Base-by-base conservation (phyloP, 2,888 invertebrate genomes). In the Odontocolon sp. region DNA sequence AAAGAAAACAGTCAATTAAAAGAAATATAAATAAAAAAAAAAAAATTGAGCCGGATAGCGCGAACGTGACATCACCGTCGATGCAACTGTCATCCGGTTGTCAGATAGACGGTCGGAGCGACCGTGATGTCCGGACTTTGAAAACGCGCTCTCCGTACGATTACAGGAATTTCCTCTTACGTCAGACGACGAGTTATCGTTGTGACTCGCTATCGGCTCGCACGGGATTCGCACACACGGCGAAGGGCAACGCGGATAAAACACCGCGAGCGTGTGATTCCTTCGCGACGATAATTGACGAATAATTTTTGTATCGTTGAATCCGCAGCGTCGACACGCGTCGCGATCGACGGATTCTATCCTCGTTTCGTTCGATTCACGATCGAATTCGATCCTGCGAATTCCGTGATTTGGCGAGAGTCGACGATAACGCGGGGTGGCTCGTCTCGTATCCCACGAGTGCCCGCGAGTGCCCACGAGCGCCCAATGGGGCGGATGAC, bases 161-260 rank as follows among this genome's bases (percentile, higher is more conserved):
- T 42, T 66, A 45, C 21, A 67, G 66, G 59, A 73, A 73, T 66
- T 50, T 67, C 57, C 66, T 61, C 73, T 73, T 73, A 73, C 73
- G 73, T 73, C 73, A 59, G 47, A 33, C 50, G 40, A 50, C 28
- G n/a, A 42, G 52, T n/a, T n/a, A n/a, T n/a, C n/a, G n/a, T n/a
- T n/a, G n/a, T n/a, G n/a, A n/a, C n/a, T n/a, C n/a, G n/a, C n/a
- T n/a, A n/a, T n/a, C n/a, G n/a, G n/a, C n/a, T n/a, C n/a, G n/a
- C n/a, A n/a, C n/a, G n/a, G n/a, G n/a, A n/a, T n/a, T n/a, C n/a
- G n/a, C n/a, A n/a, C n/a, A n/a, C n/a, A n/a, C n/a, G n/a, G n/a
- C n/a, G n/a, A n/a, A n/a, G n/a, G n/a, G n/a, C n/a, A n/a, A n/a
- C n/a, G n/a, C n/a, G n/a, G n/a, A n/a, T n/a, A n/a, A 54, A 33